Conservation (phyloP, 2,113 vertebrate genomes). For the Pituophis catenifer region DNA sequence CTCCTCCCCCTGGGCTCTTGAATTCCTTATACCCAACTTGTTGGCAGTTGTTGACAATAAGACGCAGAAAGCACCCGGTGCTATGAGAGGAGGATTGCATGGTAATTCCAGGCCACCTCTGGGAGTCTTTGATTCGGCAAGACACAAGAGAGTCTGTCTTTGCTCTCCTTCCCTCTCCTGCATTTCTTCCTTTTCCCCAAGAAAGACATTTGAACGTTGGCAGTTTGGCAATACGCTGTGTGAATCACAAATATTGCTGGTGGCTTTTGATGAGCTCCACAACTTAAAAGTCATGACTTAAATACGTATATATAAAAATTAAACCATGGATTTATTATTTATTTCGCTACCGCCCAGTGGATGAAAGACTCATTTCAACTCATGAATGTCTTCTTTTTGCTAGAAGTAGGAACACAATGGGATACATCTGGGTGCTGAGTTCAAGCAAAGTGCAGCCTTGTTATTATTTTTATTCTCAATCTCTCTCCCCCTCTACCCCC, state of each 20-base stretch:
- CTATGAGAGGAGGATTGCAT: not conserved
- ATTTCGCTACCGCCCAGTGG: slow-evolving; percentile 43
- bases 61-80: not conserved
- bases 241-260: not conserved
- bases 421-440: slow-evolving; percentile 69
- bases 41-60: not conserved
- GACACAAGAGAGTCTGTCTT: slow-evolving; percentile 45
- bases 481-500: not conserved
- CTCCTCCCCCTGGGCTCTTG: not conserved
- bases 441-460: slow-evolving; percentile 76
- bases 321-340: slow-evolving; percentile 14
- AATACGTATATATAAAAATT: not conserved
- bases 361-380: slow-evolving; percentile 63
- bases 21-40: not conserved
- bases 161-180: slow-evolving; percentile 20
- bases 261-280: not conserved
- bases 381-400: slow-evolving; percentile 49
- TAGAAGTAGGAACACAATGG: slow-evolving; percentile 58
- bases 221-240: slow-evolving; percentile 45
- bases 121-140: slow-evolving; percentile 64
- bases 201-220: slow-evolving; percentile 49
- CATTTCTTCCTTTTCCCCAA: slow-evolving; percentile 17
- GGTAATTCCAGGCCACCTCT: slow-evolving; percentile 18
- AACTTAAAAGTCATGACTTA: slow-evolving; percentile 55
- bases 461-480: slow-evolving; percentile 24